These are phyloP conservation scores for Pantherophis vulpinus DNA, from an alignment of 2,797 vertebrate species.

Conservation along the genomic window DNA sequence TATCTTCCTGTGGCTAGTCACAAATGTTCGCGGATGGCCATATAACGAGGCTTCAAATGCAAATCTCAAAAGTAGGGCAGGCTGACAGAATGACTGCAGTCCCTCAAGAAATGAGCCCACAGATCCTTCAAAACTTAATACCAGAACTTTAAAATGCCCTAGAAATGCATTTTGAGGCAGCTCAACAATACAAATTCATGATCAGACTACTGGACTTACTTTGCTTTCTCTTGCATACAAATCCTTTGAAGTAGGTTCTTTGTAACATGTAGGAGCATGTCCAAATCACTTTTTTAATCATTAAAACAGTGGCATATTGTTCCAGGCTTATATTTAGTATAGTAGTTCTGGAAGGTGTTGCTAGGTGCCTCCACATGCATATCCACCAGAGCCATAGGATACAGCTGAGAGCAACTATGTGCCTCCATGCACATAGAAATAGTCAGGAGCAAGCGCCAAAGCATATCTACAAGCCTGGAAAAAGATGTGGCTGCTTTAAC, in stretches of 20 bases:
- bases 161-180: not conserved
- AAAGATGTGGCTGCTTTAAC: not conserved
- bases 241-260: not conserved
- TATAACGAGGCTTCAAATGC: not conserved
- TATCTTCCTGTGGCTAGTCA: not conserved
- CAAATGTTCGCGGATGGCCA: not conserved
- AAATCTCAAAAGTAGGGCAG: not conserved
- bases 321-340: not conserved
- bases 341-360: not conserved
- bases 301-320: not conserved
- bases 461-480: not conserved
- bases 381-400: not conserved
- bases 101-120: not conserved
- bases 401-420: not conserved
- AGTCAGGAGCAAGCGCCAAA: not conserved
- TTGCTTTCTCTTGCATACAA: not conserved
- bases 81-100: not conserved
- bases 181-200: not conserved
- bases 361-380: not conserved
- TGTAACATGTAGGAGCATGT: not conserved
- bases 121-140: not conserved
- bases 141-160: not conserved
- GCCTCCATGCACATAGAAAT: not conserved
- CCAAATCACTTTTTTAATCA: not conserved
- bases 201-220: too few species aligned